Evolutionary conservation across 2,888 invertebrate species (phyloP).

Genomic region (Cryptocheilus praepositus): DNA sequence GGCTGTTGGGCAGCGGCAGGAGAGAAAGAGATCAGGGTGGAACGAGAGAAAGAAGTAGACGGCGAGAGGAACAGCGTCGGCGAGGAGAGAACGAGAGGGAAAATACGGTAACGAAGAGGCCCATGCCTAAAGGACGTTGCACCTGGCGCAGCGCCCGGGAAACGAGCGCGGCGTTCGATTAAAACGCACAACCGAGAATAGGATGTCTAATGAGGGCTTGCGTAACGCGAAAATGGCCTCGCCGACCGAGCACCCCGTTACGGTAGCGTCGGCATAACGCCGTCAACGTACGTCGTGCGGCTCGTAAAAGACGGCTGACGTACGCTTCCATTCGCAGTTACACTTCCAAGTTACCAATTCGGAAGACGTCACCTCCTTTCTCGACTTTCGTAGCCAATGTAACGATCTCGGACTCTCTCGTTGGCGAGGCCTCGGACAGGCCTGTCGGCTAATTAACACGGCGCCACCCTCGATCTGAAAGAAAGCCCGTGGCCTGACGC

Average conservation of each 20-base stretch:
- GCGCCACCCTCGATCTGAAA: not conserved
- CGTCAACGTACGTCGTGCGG: not conserved
- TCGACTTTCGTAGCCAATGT: conserved; percentile 14
- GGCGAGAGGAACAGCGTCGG: not conserved
- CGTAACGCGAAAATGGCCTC: conserved; percentile 56
- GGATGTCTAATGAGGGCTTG: conserved; percentile 58
- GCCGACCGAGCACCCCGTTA: conserved; percentile 45
- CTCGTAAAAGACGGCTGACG: conserved; percentile 17
- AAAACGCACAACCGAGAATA: conserved; percentile 52
- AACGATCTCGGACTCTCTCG: not conserved
- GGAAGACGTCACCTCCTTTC: conserved; percentile 38
- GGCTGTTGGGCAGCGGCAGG: conserved; percentile 13
- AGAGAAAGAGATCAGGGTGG: not conserved
- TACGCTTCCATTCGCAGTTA: conserved; percentile 44
- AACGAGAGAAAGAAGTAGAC: not conserved
- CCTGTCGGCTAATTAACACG: conserved; percentile 5
- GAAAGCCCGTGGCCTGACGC: not conserved
- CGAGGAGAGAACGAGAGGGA: conserved; percentile 11
- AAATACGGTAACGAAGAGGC: conserved; percentile 37
- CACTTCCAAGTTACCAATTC: conserved; percentile 45
- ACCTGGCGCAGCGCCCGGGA: conserved; percentile 32
- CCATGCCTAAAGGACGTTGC: conserved; percentile 47
- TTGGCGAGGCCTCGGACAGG: not conserved
- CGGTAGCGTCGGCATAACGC: conserved; percentile 50
- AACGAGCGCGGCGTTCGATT: conserved; percentile 43